phyloP scores from a whole-genome alignment of 2,888 invertebrate genomes.

The Metallyticus violacea region DNA sequence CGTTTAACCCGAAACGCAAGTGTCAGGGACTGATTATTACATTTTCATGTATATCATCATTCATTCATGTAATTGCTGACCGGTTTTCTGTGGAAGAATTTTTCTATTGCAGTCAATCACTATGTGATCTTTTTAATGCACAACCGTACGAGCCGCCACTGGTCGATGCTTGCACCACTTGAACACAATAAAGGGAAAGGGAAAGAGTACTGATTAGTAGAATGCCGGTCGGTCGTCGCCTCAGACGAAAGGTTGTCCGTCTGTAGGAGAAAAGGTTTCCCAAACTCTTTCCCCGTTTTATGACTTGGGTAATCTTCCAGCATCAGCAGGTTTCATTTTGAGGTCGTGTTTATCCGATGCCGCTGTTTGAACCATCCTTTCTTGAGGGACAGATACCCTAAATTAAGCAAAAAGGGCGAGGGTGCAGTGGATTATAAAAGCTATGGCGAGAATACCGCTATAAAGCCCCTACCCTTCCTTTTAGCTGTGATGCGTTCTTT shows the following conservation, averaged over 20 bases:
- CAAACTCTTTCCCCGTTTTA: not conserved
- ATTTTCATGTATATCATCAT: too few species aligned
- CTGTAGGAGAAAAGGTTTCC: not conserved
- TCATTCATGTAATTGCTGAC: too few species aligned
- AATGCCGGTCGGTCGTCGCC: not conserved
- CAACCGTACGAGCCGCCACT: not conserved
- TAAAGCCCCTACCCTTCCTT: not conserved
- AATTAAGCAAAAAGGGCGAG: slow-evolving; percentile 3
- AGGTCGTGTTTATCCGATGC: slow-evolving; percentile 6
- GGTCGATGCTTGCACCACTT: not conserved
- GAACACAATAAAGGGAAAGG: not conserved
- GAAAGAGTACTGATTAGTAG: not conserved
- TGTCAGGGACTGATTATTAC: too few species aligned
- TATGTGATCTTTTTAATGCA: too few species aligned
- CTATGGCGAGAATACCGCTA: not conserved
- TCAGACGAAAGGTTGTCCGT: not conserved
- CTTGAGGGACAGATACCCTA: not conserved
- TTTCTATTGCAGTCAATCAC: too few species aligned
- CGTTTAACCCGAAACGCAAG: too few species aligned
- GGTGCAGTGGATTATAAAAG: not conserved
- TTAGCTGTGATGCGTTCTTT: not conserved
- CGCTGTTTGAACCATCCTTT: slow-evolving; percentile 2
- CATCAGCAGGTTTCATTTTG: slow-evolving; percentile 12
- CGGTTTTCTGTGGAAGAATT: too few species aligned
- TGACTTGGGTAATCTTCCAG: slow-evolving; percentile 3